phyloP scores from a whole-genome alignment of 2,888 invertebrate species.

The Megamerina dolium region DNA sequence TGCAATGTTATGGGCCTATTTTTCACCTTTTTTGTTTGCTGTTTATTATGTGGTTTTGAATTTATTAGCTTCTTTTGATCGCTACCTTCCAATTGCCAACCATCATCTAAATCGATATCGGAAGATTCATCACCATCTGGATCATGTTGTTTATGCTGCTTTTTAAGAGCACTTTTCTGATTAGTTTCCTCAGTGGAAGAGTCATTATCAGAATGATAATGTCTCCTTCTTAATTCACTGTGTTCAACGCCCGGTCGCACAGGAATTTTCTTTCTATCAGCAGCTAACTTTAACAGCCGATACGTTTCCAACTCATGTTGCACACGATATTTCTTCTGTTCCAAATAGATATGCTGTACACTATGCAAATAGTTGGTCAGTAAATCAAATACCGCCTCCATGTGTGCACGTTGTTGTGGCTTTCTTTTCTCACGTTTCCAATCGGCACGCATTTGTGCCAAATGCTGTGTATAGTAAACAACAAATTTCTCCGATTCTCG shows the following conservation, averaged over 20 bases:
- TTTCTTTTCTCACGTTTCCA: conserved; percentile 52
- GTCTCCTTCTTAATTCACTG: conserved; percentile 10
- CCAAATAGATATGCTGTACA: conserved; percentile 81
- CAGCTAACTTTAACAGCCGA: conserved; percentile 68
- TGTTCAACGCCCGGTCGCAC: conserved; percentile 36
- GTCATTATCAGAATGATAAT: conserved; percentile 38
- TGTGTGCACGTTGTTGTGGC: conserved; percentile 69
- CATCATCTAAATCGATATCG: conserved; percentile 13
- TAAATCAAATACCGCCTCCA: conserved; percentile 66
- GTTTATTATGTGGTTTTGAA: no score
- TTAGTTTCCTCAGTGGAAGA: conserved; percentile 15
- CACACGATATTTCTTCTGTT: conserved; percentile 80
- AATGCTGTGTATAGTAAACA: conserved; percentile 68
- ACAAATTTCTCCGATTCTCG: conserved; percentile 78
- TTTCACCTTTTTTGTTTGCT: no score
- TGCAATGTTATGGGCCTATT: not conserved
- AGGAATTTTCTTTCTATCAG: conserved; percentile 40
- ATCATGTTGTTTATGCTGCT: conserved; percentile 12
- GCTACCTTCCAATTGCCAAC: conserved; percentile 20
- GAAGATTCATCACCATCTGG: conserved; percentile 25
- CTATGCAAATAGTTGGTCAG: conserved; percentile 75
- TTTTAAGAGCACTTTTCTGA: not conserved
- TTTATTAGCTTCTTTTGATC: no score
- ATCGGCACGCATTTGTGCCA: conserved; percentile 70
- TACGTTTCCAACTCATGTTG: conserved; percentile 79